Base-by-base conservation (phyloP, 2,797 vertebrate species). In the Syngnathus acus region DNA sequence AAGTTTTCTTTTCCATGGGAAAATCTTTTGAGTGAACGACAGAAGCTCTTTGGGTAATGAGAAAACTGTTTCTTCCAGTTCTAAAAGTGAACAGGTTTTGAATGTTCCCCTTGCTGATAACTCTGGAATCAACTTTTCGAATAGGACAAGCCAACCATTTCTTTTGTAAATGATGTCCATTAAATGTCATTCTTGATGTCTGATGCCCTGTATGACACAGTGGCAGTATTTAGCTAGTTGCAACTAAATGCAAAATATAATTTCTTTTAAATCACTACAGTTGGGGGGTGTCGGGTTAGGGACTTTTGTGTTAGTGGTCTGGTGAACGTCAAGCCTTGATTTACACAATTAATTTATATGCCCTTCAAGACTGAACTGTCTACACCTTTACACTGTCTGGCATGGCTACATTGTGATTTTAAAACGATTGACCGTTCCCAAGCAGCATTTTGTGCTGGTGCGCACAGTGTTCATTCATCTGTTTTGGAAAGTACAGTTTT, bases 161-260 rank as follows among this genome's bases (percentile, higher is more conserved):
- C 68, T 78, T 79, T 66, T 96, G 93, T 97, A 96, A 93, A 48
- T 37, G 26, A 93, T 85, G 57, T 76, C 94, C 92, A 95, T 94
- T 82, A 94, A 94, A 95, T 70, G 65, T 93, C 90, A 91, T 93
- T 89, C 89, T 82, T 89, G 88, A 92, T 91, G 92, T 92, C 93
- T 95, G 94, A 93, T 89, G 78, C 86, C 90, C 79, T 68, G 87
- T 90, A 89, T 1, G 32, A 37, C 32, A 92, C 87, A 91, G 91
- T 88, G 87, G 91, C 89, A 83, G 85, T 69, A 90, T 89, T 89
- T 91, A 92, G 92, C 83, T 90, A 86, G 84, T 87, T 89, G 78
- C 86, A 85, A 72, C 76, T 62, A 69, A 86, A 85, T 82, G 84
- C 84, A 76, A 79, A 85, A 72, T 75, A 69, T 39, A 75, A 65